These are phyloP conservation scores for Dipodomys spectabilis DNA, from an alignment of 2,113 vertebrate species.

Conservation along the genomic window DNA sequence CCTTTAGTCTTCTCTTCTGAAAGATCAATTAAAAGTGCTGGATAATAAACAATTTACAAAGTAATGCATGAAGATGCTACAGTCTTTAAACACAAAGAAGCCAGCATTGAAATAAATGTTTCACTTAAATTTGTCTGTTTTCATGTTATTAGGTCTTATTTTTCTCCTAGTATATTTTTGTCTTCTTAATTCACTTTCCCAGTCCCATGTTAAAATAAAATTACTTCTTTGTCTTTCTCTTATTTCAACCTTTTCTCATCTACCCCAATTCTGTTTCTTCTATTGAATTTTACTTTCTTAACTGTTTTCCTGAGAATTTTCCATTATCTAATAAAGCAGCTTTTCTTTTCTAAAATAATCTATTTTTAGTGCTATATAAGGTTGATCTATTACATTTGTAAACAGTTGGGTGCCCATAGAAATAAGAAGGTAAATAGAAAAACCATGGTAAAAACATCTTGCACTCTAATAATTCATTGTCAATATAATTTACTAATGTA, in stretches of 20 bases:
- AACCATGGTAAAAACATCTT: background rate
- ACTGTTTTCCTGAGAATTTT: background rate
- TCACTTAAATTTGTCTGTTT: constrained; percentile 55
- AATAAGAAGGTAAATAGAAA: constrained; percentile 3
- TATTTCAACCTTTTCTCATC: background rate
- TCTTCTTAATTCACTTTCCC: constrained; percentile 4
- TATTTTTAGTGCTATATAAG: background rate
- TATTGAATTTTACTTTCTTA: background rate
- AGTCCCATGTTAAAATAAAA: background rate
- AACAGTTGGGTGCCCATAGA: background rate
- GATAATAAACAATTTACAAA: background rate
- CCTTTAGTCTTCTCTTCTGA: constrained; percentile 15
- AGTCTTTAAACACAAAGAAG: constrained; percentile 9
- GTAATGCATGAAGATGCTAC: background rate
- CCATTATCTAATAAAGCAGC: background rate
- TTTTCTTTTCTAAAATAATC: background rate
- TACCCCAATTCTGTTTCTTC: background rate
- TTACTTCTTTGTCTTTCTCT: background rate
- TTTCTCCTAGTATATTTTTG: background rate
- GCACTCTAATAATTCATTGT: background rate
- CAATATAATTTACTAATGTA: background rate
- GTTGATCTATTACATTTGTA: background rate
- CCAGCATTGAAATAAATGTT: background rate
- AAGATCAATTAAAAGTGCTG: constrained; percentile 13
- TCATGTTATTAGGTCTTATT: constrained; percentile 25